These are phyloP conservation scores for Panagrolaimus sp. DNA, from an alignment of 1,140 invertebrate species.

Conservation along the genomic window DNA sequence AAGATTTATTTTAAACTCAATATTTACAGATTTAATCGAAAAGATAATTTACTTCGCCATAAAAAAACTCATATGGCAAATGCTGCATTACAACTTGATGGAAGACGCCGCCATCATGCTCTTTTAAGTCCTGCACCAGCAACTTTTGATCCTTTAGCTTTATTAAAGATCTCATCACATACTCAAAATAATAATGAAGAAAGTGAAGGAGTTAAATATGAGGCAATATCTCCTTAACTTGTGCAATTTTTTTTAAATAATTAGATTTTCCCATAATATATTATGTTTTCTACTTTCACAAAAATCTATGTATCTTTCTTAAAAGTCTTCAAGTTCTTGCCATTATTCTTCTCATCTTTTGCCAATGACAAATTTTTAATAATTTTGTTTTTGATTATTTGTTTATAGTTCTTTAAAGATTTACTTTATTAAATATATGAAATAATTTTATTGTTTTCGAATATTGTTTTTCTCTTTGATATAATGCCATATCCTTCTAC, in stretches of 20 bases:
- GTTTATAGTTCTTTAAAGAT: no score
- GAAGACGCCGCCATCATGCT: neutral
- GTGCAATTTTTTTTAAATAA: constrained; percentile 8
- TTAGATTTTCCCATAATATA: neutral
- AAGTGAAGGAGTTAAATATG: neutral
- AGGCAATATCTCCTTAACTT: constrained; percentile 4
- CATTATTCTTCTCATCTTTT: constrained; percentile 1
- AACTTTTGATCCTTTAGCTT: neutral
- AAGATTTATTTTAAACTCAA: neutral
- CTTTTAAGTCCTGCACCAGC: neutral
- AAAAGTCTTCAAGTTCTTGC: neutral
- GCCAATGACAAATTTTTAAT: constrained; percentile 4
- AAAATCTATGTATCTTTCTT: constrained; percentile 1
- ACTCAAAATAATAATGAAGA: neutral
- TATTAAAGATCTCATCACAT: constrained; percentile 1
- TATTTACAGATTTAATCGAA: constrained; percentile 49
- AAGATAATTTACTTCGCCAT: constrained; percentile 53
- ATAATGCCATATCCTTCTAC: no score
- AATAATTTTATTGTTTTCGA: no score
- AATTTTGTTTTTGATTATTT: no score
- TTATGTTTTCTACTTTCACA: neutral
- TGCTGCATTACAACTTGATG: constrained; percentile 10
- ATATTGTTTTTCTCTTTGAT: no score
- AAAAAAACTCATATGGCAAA: constrained; percentile 52
- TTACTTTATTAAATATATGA: no score